phyloP scores from a whole-genome alignment of 2,888 invertebrate genomes.

The Antitype chi region DNA sequence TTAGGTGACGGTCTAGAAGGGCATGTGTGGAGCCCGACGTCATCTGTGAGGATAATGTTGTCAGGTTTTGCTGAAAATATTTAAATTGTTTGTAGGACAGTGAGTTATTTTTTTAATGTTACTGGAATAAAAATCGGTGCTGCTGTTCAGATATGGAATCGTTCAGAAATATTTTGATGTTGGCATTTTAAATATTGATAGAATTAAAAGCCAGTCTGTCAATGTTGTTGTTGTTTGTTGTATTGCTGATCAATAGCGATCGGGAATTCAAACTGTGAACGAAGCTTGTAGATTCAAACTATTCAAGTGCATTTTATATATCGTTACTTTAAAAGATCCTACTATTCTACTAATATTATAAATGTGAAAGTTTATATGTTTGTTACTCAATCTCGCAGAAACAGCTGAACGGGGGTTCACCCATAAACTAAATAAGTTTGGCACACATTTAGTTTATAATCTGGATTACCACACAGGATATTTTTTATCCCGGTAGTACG shows the following conservation, averaged over 20 bases:
- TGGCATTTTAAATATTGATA: background rate
- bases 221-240: background rate
- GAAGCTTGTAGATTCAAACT: background rate
- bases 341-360: too few species aligned
- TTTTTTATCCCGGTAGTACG: too few species aligned
- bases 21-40: conserved; percentile 10
- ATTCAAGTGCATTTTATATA: background rate
- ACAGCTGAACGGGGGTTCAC: too few species aligned
- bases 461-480: too few species aligned
- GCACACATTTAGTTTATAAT: too few species aligned
- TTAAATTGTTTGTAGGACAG: conserved; percentile 1
- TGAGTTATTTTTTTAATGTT: background rate
- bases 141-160: background rate
- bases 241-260: background rate
- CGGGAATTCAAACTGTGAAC: background rate
- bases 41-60: conserved; percentile 34
- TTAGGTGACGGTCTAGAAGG: conserved; percentile 23
- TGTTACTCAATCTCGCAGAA: too few species aligned
- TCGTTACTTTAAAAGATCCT: background rate
- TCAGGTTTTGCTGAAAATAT: conserved; percentile 15
- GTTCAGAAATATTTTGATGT: background rate
- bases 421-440: too few species aligned
- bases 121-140: background rate
- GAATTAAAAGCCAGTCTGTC: background rate
- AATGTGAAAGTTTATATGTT: too few species aligned